These are phyloP conservation scores for Huso huso DNA, from an alignment of 2,797 vertebrate species.

Conservation along the genomic window DNA sequence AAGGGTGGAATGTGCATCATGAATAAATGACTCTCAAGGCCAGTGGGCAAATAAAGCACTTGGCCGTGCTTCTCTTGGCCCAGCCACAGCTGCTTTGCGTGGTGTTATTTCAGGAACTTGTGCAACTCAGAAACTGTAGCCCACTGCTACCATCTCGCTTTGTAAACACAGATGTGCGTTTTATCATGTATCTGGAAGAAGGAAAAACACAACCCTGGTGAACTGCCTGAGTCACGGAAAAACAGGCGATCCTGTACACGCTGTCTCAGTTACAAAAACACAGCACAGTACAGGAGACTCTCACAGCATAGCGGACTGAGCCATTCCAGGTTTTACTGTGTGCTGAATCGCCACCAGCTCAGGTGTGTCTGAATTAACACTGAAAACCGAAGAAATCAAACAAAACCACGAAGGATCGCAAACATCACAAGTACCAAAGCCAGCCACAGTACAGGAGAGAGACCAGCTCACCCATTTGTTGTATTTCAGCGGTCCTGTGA, in stretches of 20 bases:
- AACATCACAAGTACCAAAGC: background rate
- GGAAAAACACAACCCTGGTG: background rate
- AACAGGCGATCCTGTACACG: too few species aligned
- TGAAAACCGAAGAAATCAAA: background rate
- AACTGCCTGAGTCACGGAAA: background rate
- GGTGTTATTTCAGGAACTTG: background rate
- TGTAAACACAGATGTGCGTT: background rate
- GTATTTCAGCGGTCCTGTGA: slow-evolving; percentile 91
- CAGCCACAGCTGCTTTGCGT: background rate
- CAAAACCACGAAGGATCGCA: background rate
- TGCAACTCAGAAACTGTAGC: background rate
- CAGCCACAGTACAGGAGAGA: background rate
- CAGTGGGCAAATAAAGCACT: background rate
- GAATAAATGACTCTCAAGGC: background rate
- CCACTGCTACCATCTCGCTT: background rate
- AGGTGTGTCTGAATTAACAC: background rate
- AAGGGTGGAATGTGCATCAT: slow-evolving; percentile 2
- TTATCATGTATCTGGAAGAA: background rate
- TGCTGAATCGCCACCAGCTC: background rate
- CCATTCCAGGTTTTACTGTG: too few species aligned
- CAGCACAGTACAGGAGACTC: too few species aligned
- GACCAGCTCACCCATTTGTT: slow-evolving; percentile 86
- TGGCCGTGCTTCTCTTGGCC: background rate
- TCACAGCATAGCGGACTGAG: too few species aligned
- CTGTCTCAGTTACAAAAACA: too few species aligned